Percentiles rank a stretch among this genome's conserved stretches.
These are phyloP conservation scores for Empidonax alnorum DNA, from an alignment of 2,113 vertebrate genomes.

Conservation along the genomic window DNA sequence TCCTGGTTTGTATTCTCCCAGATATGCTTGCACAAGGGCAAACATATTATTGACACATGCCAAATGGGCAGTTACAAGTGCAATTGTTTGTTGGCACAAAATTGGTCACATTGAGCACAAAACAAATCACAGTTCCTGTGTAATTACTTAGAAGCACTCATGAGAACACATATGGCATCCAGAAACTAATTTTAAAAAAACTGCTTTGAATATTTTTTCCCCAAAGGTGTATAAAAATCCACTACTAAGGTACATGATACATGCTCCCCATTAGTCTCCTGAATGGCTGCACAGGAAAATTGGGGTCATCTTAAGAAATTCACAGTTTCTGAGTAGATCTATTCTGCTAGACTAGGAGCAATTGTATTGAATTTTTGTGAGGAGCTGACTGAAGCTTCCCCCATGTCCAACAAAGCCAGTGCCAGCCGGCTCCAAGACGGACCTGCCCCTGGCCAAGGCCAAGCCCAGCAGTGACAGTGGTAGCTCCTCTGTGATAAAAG, in stretches of 20 bases:
- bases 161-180: background rate
- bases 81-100: background rate
- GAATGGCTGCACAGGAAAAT: background rate
- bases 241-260: background rate
- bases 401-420: background rate
- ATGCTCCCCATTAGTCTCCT: background rate
- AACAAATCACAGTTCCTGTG: background rate
- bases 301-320: background rate
- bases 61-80: background rate
- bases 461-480: background rate
- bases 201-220: background rate
- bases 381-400: background rate
- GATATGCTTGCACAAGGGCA: background rate
- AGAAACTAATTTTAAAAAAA: background rate
- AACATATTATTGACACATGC: fast-evolving
- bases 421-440: background rate
- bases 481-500: background rate
- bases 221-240: background rate
- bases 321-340: background rate
- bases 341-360: background rate
- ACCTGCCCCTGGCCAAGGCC: no score
- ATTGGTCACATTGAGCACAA: background rate
- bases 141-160: background rate
- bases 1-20: background rate
- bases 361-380: background rate